phyloP scores from a whole-genome alignment of 1,140 invertebrate genomes.

The Calephelis nemesis region DNA sequence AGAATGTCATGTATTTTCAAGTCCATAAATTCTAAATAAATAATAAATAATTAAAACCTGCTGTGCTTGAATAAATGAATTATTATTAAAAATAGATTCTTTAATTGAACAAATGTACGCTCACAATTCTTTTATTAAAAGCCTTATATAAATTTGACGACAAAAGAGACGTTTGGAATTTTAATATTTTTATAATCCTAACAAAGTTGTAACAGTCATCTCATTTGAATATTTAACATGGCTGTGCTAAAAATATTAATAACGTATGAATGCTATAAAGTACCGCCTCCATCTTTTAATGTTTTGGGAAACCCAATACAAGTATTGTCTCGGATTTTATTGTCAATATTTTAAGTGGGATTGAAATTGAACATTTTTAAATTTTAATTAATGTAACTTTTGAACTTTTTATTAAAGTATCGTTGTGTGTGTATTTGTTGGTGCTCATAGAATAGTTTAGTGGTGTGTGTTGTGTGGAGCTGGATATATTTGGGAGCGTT shows the following conservation, averaged over 20 bases:
- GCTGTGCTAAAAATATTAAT: constrained; percentile 14
- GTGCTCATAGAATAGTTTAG: too few species aligned
- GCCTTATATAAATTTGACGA: constrained; percentile 3
- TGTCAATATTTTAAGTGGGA: neutral
- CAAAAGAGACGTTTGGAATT: neutral
- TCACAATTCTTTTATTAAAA: too few species aligned
- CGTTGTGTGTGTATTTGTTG: too few species aligned
- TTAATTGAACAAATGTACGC: too few species aligned
- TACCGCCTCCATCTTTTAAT: constrained; percentile 7
- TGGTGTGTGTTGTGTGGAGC: too few species aligned
- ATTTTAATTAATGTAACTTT: neutral
- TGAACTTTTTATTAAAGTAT: too few species aligned
- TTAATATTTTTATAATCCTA: constrained; percentile 3
- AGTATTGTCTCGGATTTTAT: neutral
- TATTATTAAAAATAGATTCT: too few species aligned
- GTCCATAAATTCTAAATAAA: too few species aligned
- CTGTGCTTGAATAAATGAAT: too few species aligned
- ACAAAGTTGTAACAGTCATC: constrained; percentile 5
- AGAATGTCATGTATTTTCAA: too few species aligned
- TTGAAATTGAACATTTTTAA: constrained; percentile 1
- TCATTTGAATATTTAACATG: constrained; percentile 14
- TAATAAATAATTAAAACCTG: too few species aligned
- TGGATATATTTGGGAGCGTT: too few species aligned
- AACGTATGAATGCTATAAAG: constrained; percentile 6
- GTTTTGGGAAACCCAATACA: constrained; percentile 2